Conservation (phyloP, 2,113 vertebrate species). For the Urocynchramus pylzowi region DNA sequence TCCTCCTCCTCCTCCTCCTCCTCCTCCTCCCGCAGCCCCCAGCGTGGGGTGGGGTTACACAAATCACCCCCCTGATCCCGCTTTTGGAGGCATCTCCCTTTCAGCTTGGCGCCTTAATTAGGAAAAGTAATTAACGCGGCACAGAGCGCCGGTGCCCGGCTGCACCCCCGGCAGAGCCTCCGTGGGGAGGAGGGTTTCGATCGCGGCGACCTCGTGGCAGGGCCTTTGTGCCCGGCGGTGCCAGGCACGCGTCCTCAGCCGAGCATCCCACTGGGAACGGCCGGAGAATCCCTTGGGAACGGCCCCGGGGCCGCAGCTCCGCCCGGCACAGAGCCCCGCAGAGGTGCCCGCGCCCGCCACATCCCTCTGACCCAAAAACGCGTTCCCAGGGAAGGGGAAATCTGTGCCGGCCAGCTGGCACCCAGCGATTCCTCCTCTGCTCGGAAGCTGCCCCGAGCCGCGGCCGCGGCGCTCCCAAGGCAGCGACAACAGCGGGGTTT, state of each 20-base stretch:
- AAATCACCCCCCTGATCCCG: neutral
- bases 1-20: neutral
- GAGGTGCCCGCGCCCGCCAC: neutral
- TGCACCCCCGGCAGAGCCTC: neutral
- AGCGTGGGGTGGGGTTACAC: neutral
- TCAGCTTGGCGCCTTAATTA: neutral
- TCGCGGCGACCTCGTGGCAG: neutral
- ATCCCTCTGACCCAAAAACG: neutral
- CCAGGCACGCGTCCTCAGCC: neutral
- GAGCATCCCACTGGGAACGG: accelerated
- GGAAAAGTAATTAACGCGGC: neutral
- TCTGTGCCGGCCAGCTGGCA: neutral
- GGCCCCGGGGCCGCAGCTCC: neutral
- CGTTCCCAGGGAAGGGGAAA: neutral
- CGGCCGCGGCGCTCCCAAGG: neutral
- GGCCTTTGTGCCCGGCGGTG: neutral
- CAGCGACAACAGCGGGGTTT: neutral
- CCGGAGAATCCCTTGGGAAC: neutral
- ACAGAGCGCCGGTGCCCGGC: neutral
- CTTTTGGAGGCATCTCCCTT: neutral
- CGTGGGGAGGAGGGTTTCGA: neutral
- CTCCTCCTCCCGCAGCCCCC: neutral
- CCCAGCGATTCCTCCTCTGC: neutral
- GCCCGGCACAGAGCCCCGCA: neutral
- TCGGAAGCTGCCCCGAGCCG: neutral